Evolutionary conservation across 2,888 invertebrate species (phyloP), one percentile per base, ranked within the genome.

Genomic region (Salticus scenicus): DNA sequence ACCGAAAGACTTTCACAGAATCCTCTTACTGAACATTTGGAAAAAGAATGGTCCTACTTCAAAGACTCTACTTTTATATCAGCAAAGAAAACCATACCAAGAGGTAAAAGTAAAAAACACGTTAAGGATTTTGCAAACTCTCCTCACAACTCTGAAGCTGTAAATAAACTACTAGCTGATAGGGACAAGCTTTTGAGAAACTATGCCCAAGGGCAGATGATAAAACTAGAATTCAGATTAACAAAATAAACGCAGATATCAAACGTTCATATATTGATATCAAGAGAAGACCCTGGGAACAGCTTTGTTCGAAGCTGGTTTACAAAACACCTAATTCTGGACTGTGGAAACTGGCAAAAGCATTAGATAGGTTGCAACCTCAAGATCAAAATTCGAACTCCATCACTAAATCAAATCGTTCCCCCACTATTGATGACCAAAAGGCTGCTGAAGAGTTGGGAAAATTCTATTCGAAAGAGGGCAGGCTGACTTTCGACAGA

Each of bases 201-300:
- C 28, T 12, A 74, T 41, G 7, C 8, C 27, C 17, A 2, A 64
- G 64, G 10, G 14, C 27, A 14, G 4, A 57, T 12, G 17, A 0
- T 2, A 37, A 41, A 17, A 17, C 41, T 5, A 27, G 24, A 31
- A 0, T 63, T 28, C 14, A 64, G 64, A 12, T 64, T 27, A 64
- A 74, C n/a, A 74, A 74, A 64, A 1, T 74, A 14, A 74, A 64
- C 10, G 30, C 74, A 37, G 28, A 64, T 5, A 64, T 74, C n/a
- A 74, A 41, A 28, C 14, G 41, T 1, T 5, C 4, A 7, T 33
- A 31, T 73, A 31, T 5, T 72, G 1, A 0, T 51, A 51, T 33
- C 4, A 30, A 30, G 72, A 27, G 33, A 31, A 72, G 10, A n/a
- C 14, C 17, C 42, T 37, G 57, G 24, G 12, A 73, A 20, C 0